Evolutionary conservation across 2,113 vertebrate genomes (phyloP).

Genomic region (Tenrec ecaudatus): DNA sequence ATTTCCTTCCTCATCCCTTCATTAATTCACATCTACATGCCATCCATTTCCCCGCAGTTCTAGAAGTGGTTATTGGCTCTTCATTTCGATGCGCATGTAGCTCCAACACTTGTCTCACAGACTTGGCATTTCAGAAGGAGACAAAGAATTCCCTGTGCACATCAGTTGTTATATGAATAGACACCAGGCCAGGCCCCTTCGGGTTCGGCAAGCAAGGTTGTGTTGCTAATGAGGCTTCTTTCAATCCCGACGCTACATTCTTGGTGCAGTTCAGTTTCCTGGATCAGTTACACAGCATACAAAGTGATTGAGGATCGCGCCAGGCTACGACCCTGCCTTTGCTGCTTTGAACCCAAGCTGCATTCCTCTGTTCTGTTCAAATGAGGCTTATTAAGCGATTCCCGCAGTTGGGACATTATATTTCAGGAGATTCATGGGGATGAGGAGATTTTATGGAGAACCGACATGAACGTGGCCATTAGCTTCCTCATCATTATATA

Average conservation of each 20-base stretch:
- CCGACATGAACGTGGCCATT: conserved; percentile 31
- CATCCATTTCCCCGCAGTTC: background rate
- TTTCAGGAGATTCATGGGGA: conserved; percentile 51
- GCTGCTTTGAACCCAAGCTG: too few species aligned
- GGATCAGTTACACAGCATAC: too few species aligned
- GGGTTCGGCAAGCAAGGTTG: too few species aligned
- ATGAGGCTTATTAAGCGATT: conserved; percentile 42
- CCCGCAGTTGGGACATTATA: conserved; percentile 12
- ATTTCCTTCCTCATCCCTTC: background rate
- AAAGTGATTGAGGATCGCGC: too few species aligned
- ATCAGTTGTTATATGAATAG: background rate
- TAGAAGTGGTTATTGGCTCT: background rate
- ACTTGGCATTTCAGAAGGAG: background rate
- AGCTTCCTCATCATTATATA: conserved; percentile 52
- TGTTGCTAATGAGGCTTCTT: too few species aligned
- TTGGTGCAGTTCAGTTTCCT: too few species aligned
- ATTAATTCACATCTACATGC: background rate
- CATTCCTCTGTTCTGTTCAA: too few species aligned
- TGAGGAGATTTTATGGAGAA: conserved; percentile 56
- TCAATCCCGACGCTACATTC: too few species aligned
- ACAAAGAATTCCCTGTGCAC: background rate
- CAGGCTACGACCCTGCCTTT: too few species aligned
- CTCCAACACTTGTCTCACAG: conserved; percentile 10
- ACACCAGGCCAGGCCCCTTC: background rate
- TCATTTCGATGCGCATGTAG: conserved; percentile 56